Evolutionary conservation across 2,797 vertebrate species (phyloP).

Genomic region (Pipistrellus pygmaeus): DNA sequence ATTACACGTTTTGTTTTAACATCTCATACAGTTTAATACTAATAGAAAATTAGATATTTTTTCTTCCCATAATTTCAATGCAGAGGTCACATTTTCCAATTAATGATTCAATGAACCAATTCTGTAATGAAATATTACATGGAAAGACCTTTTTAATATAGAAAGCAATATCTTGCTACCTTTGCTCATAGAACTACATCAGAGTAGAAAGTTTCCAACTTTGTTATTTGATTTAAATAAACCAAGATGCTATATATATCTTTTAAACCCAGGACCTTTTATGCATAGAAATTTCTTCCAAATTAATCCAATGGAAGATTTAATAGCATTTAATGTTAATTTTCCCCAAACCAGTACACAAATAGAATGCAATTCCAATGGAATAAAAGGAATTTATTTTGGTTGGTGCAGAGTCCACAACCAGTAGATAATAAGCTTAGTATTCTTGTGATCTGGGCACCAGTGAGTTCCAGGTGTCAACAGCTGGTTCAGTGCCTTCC

Average conservation of each 20-base stretch:
- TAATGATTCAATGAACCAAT: background rate
- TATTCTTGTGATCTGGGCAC: background rate
- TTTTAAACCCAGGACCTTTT: background rate
- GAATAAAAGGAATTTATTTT: background rate
- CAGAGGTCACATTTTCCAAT: background rate
- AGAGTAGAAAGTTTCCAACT: constrained; percentile 39
- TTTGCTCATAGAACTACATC: constrained; percentile 9
- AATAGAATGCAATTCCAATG: background rate
- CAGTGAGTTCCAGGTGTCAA: background rate
- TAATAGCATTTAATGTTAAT: background rate
- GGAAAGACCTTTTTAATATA: constrained; percentile 43
- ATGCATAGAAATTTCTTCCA: background rate
- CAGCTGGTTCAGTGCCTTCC: background rate
- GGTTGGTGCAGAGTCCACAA: background rate
- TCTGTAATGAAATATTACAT: background rate
- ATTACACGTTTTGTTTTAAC: background rate
- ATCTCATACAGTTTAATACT: background rate
- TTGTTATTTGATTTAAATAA: constrained; percentile 34
- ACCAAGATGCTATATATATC: background rate
- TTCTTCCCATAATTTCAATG: background rate
- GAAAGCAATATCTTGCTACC: background rate
- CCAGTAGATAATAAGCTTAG: background rate
- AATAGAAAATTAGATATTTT: constrained; percentile 16
- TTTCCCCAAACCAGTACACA: background rate
- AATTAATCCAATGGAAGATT: constrained; percentile 27